A percentile compares a stretch with the other conserved stretches of the same genome.
phyloP scores from a whole-genome alignment of 2,797 vertebrate genomes.

The Saxicola maurus region DNA sequence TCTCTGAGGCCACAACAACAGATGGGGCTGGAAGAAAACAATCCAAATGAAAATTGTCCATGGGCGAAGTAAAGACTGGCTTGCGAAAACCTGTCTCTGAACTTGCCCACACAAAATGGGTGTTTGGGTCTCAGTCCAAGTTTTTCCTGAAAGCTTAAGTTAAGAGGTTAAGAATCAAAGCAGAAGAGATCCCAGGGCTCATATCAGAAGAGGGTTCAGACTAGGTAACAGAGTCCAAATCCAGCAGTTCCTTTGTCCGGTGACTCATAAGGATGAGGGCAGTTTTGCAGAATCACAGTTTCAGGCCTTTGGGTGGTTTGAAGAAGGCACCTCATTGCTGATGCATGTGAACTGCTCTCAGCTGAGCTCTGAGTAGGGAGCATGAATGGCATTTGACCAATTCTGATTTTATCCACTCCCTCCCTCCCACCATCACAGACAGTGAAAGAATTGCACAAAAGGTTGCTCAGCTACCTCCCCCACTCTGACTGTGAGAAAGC shows the following conservation, averaged over 20 bases:
- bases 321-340: not conserved
- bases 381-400: not conserved
- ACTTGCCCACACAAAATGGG: not conserved
- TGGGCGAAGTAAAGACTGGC: slow-evolving; percentile 1
- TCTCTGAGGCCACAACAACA: not conserved
- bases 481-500: not conserved
- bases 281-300: not conserved
- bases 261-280: not conserved
- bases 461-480: not conserved
- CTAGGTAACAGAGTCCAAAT: not conserved
- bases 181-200: slow-evolving; percentile 4
- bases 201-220: not conserved
- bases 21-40: not conserved
- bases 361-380: not conserved
- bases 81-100: slow-evolving; percentile 21
- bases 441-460: not conserved
- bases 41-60: not conserved
- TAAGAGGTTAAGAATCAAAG: not conserved
- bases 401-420: not conserved
- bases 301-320: not conserved
- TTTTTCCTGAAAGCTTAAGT: not conserved
- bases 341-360: not conserved
- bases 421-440: not conserved
- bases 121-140: not conserved
- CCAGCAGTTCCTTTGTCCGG: not conserved